Evolutionary conservation across 2,888 invertebrate genomes (phyloP).

Genomic region (Pammene aurita): DNA sequence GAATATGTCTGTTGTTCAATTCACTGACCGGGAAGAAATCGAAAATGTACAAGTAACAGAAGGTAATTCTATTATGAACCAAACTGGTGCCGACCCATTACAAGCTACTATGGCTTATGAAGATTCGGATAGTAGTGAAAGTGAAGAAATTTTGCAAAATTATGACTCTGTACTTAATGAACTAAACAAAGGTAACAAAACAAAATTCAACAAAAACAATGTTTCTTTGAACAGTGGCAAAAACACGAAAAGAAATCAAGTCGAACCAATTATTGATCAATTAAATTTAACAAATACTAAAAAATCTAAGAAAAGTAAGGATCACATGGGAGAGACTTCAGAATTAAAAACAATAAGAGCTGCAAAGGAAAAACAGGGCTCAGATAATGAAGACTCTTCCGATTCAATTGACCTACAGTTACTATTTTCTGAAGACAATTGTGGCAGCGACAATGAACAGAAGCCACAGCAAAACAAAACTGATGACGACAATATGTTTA

Average conservation of each 20-base stretch:
- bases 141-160: constrained; percentile 68
- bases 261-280: constrained; percentile 63
- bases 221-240: constrained; percentile 64
- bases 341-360: constrained; percentile 44
- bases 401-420: constrained; percentile 70
- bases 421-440: constrained; percentile 72
- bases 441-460: constrained; percentile 54
- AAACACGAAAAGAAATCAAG: constrained; percentile 56
- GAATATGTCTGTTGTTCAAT: constrained; percentile 58
- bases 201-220: constrained; percentile 53
- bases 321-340: constrained; percentile 36
- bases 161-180: constrained; percentile 67
- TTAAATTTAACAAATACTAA: constrained; percentile 69
- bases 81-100: constrained; percentile 66
- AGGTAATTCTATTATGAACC: constrained; percentile 56
- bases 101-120: constrained; percentile 52
- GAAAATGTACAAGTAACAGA: constrained; percentile 60
- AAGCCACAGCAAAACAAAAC: constrained; percentile 42
- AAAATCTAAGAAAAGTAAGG: constrained; percentile 50
- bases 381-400: constrained; percentile 55
- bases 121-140: constrained; percentile 58
- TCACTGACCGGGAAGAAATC: constrained; percentile 56
- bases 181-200: constrained; percentile 58
- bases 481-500: constrained; percentile 51
- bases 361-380: constrained; percentile 36